Conservation (phyloP, 1,140 invertebrate genomes). For the Pachypeltis micranthus region DNA sequence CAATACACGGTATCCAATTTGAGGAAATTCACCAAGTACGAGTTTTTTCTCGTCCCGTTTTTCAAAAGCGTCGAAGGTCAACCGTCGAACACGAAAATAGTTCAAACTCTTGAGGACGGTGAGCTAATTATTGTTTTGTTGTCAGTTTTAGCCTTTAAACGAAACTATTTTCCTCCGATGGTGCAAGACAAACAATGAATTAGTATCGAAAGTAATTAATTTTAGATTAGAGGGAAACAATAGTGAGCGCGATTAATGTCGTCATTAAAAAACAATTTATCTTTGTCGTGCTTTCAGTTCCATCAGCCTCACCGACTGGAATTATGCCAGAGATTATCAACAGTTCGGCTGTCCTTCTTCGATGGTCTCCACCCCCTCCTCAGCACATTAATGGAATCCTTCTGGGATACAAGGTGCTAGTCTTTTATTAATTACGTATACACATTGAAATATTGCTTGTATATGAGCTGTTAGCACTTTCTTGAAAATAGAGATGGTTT, state of each 20-base stretch:
- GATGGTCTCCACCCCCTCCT: slow-evolving; percentile 66
- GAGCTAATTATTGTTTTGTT: too few species aligned
- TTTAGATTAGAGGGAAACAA: too few species aligned
- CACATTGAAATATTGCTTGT: too few species aligned
- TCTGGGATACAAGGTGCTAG: slow-evolving; percentile 73
- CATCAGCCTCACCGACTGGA: slow-evolving; percentile 64
- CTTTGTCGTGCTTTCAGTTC: slow-evolving; percentile 40
- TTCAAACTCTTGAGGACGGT: slow-evolving; percentile 58
- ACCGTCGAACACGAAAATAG: slow-evolving; percentile 60
- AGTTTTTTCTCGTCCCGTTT: slow-evolving; percentile 77
- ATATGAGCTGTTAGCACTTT: too few species aligned
- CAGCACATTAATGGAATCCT: slow-evolving; percentile 69
- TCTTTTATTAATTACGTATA: too few species aligned
- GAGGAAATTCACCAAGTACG: slow-evolving; percentile 72
- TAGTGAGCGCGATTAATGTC: too few species aligned
- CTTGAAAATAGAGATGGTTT: too few species aligned
- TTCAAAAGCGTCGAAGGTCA: slow-evolving; percentile 73
- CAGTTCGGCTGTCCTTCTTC: slow-evolving; percentile 58
- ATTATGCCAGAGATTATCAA: slow-evolving; percentile 71
- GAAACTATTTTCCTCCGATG: too few species aligned
- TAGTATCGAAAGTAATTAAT: too few species aligned
- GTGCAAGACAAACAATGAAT: too few species aligned
- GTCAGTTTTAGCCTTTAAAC: too few species aligned
- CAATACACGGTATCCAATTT: slow-evolving; percentile 58
- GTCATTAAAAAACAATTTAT: too few species aligned